These are phyloP conservation scores for Phocides pigmalion DNA, from an alignment of 1,140 invertebrate species.

Conservation along the genomic window DNA sequence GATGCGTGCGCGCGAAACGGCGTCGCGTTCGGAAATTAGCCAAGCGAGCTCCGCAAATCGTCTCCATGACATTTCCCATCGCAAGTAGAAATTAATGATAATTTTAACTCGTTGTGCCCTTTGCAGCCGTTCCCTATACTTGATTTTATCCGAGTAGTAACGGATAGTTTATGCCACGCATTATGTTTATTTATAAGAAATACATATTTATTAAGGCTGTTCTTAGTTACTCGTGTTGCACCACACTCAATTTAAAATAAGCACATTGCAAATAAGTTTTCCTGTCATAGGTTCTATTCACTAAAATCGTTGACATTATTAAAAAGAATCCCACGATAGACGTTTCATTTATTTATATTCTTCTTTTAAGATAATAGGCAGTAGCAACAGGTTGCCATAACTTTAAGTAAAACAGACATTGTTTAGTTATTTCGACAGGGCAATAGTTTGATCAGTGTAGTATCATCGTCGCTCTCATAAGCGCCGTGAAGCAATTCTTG, in stretches of 20 bases:
- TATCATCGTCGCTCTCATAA: too few relatives aligned
- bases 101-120: constrained; percentile 27
- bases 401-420: too few relatives aligned
- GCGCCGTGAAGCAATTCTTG: too few relatives aligned
- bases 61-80: constrained; percentile 46
- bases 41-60: constrained; percentile 34
- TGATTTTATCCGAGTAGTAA: constrained; percentile 28
- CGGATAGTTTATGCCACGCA: constrained; percentile 23
- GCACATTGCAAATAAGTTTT: constrained; percentile 5
- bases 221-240: constrained; percentile 9
- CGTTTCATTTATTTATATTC: too few relatives aligned
- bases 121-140: constrained; percentile 22
- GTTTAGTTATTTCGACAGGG: too few relatives aligned
- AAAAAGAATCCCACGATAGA: too few relatives aligned
- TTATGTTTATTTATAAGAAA: constrained; percentile 26
- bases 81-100: constrained; percentile 35
- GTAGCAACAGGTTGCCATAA: too few relatives aligned
- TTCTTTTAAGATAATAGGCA: too few relatives aligned
- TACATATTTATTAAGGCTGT: constrained; percentile 19
- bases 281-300: too few relatives aligned
- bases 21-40: constrained; percentile 42
- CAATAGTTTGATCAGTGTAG: too few relatives aligned
- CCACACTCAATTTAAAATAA: constrained; percentile 6
- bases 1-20: constrained; percentile 51
- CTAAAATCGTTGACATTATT: too few relatives aligned